Evolutionary conservation across 1,140 invertebrate species (phyloP).

Genomic region (Lithobius niger): DNA sequence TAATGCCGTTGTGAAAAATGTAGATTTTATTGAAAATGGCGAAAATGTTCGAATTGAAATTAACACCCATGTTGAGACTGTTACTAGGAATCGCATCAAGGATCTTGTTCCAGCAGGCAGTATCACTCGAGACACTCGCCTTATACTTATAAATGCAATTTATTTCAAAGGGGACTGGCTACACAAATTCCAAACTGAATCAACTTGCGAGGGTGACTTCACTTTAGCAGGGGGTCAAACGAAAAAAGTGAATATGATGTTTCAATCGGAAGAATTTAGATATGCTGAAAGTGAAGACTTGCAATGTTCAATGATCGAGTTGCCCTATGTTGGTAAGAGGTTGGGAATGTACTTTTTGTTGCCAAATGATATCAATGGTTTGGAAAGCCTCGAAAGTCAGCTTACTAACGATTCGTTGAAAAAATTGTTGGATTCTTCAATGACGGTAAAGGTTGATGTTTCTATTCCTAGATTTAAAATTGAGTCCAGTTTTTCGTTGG

Average conservation of each 20-base stretch:
- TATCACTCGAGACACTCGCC: constrained; percentile 20
- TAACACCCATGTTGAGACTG: constrained; percentile 54
- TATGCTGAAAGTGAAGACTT: constrained; percentile 45
- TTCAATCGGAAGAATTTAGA: constrained; percentile 45
- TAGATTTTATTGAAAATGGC: constrained; percentile 49
- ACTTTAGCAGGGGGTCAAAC: constrained; percentile 32
- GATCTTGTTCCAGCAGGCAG: constrained; percentile 33
- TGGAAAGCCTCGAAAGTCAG: constrained; percentile 27
- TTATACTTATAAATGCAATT: constrained; percentile 61
- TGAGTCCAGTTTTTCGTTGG: constrained; percentile 50
- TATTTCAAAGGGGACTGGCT: constrained; percentile 68
- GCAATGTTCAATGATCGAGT: constrained; percentile 56
- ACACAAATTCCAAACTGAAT: constrained; percentile 45
- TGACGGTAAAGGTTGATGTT: too few species aligned
- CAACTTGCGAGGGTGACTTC: constrained; percentile 41
- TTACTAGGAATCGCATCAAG: constrained; percentile 53
- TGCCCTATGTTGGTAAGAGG: constrained; percentile 47
- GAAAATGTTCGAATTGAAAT: constrained; percentile 39
- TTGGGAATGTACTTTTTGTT: constrained; percentile 41
- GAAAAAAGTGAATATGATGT: constrained; percentile 49
- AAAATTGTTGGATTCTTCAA: too few species aligned
- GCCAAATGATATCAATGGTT: constrained; percentile 44
- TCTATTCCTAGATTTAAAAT: constrained; percentile 68
- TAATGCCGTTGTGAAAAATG: constrained; percentile 43
- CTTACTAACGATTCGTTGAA: too few species aligned